Evolutionary conservation across 2,113 vertebrate genomes (phyloP).

Genomic region (Cynocephalus volans): DNA sequence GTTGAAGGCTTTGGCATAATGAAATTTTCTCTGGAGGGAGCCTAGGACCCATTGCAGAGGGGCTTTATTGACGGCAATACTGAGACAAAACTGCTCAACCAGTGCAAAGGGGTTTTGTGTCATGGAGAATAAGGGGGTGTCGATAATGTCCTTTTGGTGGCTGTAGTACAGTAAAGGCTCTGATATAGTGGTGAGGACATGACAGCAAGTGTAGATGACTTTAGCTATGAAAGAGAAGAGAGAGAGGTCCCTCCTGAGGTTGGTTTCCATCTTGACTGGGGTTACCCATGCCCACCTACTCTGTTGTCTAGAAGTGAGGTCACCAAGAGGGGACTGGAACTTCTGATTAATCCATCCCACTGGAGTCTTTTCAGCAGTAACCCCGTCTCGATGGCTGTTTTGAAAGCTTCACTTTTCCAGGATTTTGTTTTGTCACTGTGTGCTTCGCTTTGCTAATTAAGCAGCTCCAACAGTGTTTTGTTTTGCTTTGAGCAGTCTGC

Average conservation of each 20-base stretch:
- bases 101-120: background rate
- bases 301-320: background rate
- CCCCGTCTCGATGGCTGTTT: background rate
- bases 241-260: background rate
- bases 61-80: background rate
- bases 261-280: background rate
- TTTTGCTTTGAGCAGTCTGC: background rate
- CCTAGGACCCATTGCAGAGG: background rate
- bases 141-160: rapidly evolving
- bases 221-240: background rate
- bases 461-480: background rate
- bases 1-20: background rate
- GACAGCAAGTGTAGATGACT: background rate
- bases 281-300: background rate
- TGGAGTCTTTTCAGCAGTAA: background rate
- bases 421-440: background rate
- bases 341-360: background rate
- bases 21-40: background rate
- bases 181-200: background rate
- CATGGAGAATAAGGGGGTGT: background rate
- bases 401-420: background rate
- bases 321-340: background rate
- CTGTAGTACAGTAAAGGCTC: background rate
- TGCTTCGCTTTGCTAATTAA: background rate
- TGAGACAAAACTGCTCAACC: background rate